A percentile compares a stretch with the other conserved stretches of the same genome.
phyloP scores from a whole-genome alignment of 1,140 invertebrate genomes.

The Ceratosolen fusciceps region DNA sequence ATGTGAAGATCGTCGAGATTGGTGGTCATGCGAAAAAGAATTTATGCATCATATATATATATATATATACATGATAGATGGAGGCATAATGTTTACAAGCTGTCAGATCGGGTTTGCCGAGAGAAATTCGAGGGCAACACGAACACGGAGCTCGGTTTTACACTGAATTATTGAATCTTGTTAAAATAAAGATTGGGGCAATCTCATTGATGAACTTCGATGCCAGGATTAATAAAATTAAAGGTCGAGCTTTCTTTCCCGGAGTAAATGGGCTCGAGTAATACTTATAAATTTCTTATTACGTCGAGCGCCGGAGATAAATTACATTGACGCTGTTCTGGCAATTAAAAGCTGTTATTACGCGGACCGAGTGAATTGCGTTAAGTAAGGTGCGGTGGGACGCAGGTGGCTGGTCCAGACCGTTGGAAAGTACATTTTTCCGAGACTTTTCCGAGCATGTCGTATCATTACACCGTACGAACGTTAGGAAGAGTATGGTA shows the following conservation, averaged over 20 bases:
- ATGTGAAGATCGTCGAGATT: not conserved
- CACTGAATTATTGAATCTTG: not conserved
- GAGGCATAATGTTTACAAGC: not conserved
- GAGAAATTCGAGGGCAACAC: not conserved
- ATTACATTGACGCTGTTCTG: not conserved
- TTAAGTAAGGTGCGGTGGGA: too few relatives aligned
- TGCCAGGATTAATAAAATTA: not conserved
- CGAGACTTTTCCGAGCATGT: too few relatives aligned
- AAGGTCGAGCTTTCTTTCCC: not conserved
- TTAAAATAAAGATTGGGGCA: not conserved
- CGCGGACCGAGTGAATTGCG: not conserved
- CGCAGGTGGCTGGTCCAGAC: not conserved
- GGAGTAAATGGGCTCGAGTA: not conserved
- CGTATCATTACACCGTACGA: too few relatives aligned
- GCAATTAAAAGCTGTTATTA: constrained; percentile 3
- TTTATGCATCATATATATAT: too few relatives aligned
- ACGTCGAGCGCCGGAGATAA: not conserved
- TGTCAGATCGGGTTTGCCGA: not conserved
- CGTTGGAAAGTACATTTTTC: not conserved
- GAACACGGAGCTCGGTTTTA: not conserved
- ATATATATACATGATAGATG: too few relatives aligned
- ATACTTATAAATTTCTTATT: not conserved
- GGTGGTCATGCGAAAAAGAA: not conserved
- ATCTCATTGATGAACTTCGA: not conserved
- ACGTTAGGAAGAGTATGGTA: constrained; percentile 2